Evolutionary conservation across 2,113 vertebrate genomes (phyloP).

Genomic region (Dinomys branickii): DNA sequence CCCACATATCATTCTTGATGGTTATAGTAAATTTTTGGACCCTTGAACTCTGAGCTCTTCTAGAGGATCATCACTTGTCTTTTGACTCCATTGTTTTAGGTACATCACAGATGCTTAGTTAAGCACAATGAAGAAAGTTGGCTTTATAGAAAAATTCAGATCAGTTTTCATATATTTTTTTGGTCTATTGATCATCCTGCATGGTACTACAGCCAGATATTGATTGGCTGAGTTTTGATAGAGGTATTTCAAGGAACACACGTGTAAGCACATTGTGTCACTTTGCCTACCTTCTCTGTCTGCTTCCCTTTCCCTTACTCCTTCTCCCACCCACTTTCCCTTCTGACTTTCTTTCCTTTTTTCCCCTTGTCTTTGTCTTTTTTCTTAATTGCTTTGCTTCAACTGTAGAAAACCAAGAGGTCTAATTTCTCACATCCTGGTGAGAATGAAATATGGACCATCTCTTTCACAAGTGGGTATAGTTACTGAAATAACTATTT

Average conservation of each 20-base stretch:
- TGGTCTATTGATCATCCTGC: conserved; percentile 47
- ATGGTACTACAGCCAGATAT: not conserved
- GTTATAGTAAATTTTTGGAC: conserved; percentile 71
- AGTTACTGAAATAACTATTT: not conserved
- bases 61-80: not conserved
- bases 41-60: conserved; percentile 57
- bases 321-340: not conserved
- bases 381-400: not conserved
- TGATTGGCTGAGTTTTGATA: not conserved
- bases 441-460: not conserved
- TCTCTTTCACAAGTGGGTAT: not conserved
- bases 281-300: not conserved
- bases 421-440: not conserved
- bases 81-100: not conserved
- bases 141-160: conserved; percentile 74
- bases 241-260: not conserved
- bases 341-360: not conserved
- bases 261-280: too few species aligned
- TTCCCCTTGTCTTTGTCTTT: not conserved
- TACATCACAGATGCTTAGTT: not conserved
- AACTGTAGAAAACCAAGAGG: not conserved
- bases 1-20: conserved; percentile 50
- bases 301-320: not conserved
- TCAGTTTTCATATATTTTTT: conserved; percentile 59
- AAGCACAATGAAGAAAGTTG: not conserved